Evolutionary conservation across 2,113 vertebrate species (phyloP), one percentile per base, ranked within the genome.

Genomic region (Acanthisitta chloris): DNA sequence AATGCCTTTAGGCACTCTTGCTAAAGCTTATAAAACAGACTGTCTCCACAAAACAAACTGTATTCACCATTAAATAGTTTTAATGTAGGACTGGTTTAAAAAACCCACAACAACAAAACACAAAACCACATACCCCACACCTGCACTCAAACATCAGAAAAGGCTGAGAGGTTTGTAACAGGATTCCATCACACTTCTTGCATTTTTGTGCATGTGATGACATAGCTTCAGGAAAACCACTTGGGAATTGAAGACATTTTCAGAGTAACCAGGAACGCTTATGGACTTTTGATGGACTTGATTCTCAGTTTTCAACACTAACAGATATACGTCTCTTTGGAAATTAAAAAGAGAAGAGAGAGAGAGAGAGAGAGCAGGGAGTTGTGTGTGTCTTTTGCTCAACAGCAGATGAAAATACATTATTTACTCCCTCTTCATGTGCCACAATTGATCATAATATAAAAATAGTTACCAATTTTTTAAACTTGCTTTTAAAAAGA

Each of bases 71-170:
- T 43, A 52, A 86, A 67, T 8, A 43, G 7, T 51, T 48, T 40
- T 65, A n/a, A 70, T n/a, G n/a, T 1, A 46, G 23, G 12, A n/a
- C 26, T 38, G 2, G 4, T 34, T 51, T 17, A 19, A 18, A 46
- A 46, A 24, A 58, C 7, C 10, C 33, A 49, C 28, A 17, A 18
- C 14, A n/a, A 17, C 15, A 43, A 57, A 59, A 11, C 14, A 33
- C 4, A 3, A 34, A 45, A 43, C 0, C 17, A 25, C 20, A 3
- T 21, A 11, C 11, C 3, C 15, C 21, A 11, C 6, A 20, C 1
- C 3, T 2, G 4, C 46, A 14, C 17, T 11, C 9, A 42, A 45
- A 34, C 2, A 2, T 33, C 16, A 48, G 16, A 81, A 76, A 48
- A 9, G 40, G 9, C 11, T 40, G 12, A 49, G 26, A 51, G 31